Evolutionary conservation across 2,888 invertebrate species (phyloP), one percentile per base, ranked within the genome.

Genomic region (Lycaena phlaeas): DNA sequence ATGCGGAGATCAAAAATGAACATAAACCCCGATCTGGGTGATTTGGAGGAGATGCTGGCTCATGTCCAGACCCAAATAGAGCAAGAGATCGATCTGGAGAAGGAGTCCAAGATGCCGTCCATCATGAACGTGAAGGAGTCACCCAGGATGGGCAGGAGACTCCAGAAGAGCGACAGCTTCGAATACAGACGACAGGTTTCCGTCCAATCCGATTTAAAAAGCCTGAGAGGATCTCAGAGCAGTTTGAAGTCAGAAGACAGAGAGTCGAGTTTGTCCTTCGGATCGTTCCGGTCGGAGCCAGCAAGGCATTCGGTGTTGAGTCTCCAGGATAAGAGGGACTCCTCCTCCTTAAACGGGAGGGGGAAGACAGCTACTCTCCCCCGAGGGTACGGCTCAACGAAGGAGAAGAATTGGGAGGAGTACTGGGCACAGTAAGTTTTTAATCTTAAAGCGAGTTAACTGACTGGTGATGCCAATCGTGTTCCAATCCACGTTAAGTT

Each of bases 41-140:
- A 85, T 40, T 45, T 85, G 6, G 85, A 85, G 43, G 82, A 85
- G 47, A 85, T 85, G 85, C 54, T 85, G 12, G 84, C 84, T 0
- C 72, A 77, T 48, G 85, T 85, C 1, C 85, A 85, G 42, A 75
- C 65, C 0, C 84, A 85, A 43, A 48, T 85, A 4, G 84, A 85
- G 49, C 66, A 79, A 40, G 85, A 85, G 50, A 82, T 85, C 1
- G 82, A 78, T 26, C 36, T 73, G 38, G 79, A 79, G 43, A 74
- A 66, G 31, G 79, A 81, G 26, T 57, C 64, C 2, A 79, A 70
- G 43, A 69, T 76, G 71, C 61, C 79, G 0, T 78, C 76, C 0
- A 29, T 75, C 0, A 65, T 62, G 0, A 81, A 61, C 49, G 65
- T 84, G 0, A 74, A 75, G 27, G 82, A 81, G 36, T 79, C 81